A percentile compares a stretch with the other conserved stretches of the same genome.
Conservation (phyloP, 1,140 invertebrate genomes). For the Dendroctonus valens region DNA sequence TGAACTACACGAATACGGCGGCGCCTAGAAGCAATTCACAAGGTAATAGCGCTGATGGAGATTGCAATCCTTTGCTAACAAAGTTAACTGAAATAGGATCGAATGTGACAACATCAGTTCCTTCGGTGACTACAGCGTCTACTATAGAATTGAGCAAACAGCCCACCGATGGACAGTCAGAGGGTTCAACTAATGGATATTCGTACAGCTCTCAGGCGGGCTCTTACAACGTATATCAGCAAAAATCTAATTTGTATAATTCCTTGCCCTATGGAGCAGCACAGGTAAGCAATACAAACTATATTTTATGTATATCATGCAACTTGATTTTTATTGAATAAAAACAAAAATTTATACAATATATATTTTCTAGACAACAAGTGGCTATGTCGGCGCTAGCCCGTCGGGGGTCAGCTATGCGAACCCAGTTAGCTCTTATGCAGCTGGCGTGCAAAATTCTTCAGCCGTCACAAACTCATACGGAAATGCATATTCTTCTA, state of each 20-base stretch:
- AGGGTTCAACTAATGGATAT: background rate
- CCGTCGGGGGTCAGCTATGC: constrained; percentile 42
- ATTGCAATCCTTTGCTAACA: no score
- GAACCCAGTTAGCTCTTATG: constrained; percentile 31
- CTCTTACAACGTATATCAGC: constrained; percentile 45
- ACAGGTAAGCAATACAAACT: constrained; percentile 35
- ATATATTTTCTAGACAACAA: constrained; percentile 38
- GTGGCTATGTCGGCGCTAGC: constrained; percentile 41
- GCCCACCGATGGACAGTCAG: constrained; percentile 38
- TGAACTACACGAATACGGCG: constrained; percentile 41
- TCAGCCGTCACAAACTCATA: constrained; percentile 33
- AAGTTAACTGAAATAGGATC: background rate
- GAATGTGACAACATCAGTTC: constrained; percentile 12
- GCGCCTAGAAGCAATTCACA: constrained; percentile 33
- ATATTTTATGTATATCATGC: no score
- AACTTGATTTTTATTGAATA: no score
- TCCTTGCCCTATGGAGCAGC: constrained; percentile 42
- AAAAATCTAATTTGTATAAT: constrained; percentile 44
- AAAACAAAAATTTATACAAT: no score
- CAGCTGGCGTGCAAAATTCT: constrained; percentile 1
- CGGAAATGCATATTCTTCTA: constrained; percentile 14
- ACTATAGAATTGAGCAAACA: constrained; percentile 44
- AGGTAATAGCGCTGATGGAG: background rate
- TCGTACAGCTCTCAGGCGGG: constrained; percentile 43
- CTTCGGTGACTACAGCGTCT: constrained; percentile 30